These are phyloP conservation scores for Matsumyia berberina DNA, from an alignment of 2,888 invertebrate species.

Conservation along the genomic window DNA sequence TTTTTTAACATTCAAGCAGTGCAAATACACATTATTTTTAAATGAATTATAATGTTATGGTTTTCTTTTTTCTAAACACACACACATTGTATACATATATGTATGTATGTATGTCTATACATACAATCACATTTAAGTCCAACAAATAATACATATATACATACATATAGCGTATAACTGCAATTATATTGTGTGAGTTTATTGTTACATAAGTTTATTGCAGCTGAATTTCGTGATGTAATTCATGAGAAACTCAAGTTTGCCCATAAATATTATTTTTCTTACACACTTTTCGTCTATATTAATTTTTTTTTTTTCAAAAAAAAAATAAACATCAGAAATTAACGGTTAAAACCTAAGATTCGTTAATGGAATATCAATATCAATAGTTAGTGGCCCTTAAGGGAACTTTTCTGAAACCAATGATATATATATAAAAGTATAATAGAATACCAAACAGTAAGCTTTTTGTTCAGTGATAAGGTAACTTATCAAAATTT, in stretches of 20 bases:
- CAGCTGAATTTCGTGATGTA: slow-evolving; percentile 36
- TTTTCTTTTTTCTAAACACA: too few relatives aligned
- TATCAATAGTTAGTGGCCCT: slow-evolving; percentile 86
- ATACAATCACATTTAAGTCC: background rate
- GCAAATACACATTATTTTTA: slow-evolving; percentile 56
- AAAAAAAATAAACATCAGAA: slow-evolving; percentile 73
- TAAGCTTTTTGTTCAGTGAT: slow-evolving; percentile 45
- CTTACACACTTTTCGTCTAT: slow-evolving; percentile 46
- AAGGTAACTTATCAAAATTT: slow-evolving; percentile 55
- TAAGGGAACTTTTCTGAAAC: slow-evolving; percentile 90
- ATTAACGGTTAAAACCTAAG: slow-evolving; percentile 74
- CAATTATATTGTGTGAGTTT: slow-evolving; percentile 55
- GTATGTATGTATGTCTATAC: slow-evolving; percentile 1
- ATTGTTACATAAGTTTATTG: slow-evolving; percentile 51
- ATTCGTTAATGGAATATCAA: slow-evolving; percentile 72
- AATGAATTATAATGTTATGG: slow-evolving; percentile 20
- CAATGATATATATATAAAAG: slow-evolving; percentile 83
- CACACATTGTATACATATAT: background rate
- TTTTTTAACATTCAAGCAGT: slow-evolving; percentile 47
- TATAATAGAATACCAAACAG: slow-evolving; percentile 32
- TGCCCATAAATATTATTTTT: slow-evolving; percentile 35
- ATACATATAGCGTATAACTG: slow-evolving; percentile 44
- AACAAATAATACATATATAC: background rate
- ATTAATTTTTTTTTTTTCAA: too few relatives aligned
- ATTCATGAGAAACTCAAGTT: slow-evolving; percentile 37